These are phyloP conservation scores for Gadopsis bispinosus DNA, from an alignment of 2,797 vertebrate genomes.

Conservation along the genomic window DNA sequence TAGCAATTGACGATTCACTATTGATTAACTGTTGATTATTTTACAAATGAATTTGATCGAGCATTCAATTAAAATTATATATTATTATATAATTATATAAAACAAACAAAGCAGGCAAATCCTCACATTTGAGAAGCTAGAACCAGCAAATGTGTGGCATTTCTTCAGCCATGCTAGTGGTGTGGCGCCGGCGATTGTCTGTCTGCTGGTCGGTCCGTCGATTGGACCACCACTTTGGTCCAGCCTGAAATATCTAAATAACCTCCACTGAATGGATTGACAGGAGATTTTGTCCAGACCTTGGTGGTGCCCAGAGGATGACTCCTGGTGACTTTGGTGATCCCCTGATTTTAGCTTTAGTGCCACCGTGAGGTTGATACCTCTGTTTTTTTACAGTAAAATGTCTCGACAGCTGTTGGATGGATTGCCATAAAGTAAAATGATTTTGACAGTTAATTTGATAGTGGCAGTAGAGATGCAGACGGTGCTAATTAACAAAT, in stretches of 20 bases:
- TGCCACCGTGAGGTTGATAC: not conserved
- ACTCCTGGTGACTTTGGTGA: not conserved
- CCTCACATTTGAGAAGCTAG: not conserved
- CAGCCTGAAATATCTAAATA: not conserved
- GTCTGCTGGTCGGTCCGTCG: not conserved
- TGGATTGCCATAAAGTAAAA: not conserved
- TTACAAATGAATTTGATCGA: not conserved
- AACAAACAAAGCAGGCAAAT: not conserved
- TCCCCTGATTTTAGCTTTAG: not conserved
- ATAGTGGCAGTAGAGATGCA: not conserved
- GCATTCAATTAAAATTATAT: not conserved
- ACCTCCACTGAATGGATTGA: not conserved
- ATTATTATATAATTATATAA: no score
- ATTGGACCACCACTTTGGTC: not conserved
- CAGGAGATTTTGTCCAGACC: not conserved
- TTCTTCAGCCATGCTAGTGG: not conserved
- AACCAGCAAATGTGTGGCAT: not conserved
- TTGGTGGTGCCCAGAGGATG: not conserved
- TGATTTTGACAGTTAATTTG: no score
- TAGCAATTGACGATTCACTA: not conserved
- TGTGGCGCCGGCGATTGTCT: not conserved
- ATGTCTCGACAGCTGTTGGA: not conserved
- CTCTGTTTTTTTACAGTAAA: not conserved
- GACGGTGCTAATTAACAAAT: not conserved
- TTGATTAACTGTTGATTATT: not conserved